Evolutionary conservation across 2,797 vertebrate genomes (phyloP).

Genomic region (Notamacropus eugenii): DNA sequence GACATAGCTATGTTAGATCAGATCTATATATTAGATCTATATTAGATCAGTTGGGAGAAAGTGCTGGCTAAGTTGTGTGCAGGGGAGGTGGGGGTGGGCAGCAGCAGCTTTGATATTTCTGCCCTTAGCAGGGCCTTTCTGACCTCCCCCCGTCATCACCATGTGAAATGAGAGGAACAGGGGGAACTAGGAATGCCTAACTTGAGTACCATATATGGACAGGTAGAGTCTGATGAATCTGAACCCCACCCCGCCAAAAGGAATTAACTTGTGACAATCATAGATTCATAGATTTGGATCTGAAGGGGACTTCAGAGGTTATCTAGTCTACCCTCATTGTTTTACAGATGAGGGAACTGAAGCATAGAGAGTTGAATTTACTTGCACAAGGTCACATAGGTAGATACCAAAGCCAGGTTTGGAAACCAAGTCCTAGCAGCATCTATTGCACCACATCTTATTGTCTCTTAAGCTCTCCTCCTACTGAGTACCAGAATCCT

Average conservation of each 20-base stretch:
- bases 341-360: neutral
- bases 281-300: neutral
- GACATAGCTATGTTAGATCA: neutral
- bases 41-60: neutral
- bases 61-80: neutral
- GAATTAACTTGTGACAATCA: neutral
- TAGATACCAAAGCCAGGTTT: neutral
- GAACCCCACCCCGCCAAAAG: neutral
- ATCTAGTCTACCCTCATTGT: neutral
- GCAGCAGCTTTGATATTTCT: neutral
- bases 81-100: neutral
- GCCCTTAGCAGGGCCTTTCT: neutral
- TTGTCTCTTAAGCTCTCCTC: neutral
- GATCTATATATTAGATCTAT: too few relatives aligned
- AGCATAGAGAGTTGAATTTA: neutral
- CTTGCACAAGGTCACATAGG: neutral
- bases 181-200: neutral
- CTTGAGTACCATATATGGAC: neutral
- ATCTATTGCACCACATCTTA: neutral
- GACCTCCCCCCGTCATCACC: too few relatives aligned
- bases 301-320: neutral
- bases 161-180: neutral
- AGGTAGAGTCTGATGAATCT: neutral
- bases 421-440: neutral
- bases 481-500: neutral